Percentiles rank a stretch among this genome's conserved stretches.
Conservation (phyloP, 1,140 invertebrate species). For the Drosophila subpulchrella region DNA sequence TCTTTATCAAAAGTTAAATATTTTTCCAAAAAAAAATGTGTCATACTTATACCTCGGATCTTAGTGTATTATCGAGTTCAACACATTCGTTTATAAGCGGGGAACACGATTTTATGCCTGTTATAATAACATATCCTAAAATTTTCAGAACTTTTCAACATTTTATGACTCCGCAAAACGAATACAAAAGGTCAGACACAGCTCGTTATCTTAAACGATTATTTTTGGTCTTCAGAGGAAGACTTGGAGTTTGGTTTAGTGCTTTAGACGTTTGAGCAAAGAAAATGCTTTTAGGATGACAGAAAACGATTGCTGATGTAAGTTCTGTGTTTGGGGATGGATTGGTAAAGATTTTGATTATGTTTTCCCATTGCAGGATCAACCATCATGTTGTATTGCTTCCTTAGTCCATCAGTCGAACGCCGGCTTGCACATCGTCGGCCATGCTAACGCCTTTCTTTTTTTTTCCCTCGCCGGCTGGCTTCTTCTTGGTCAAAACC, state of each 20-base stretch:
- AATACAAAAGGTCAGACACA: slow-evolving; percentile 1
- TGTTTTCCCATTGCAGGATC: slow-evolving; percentile 26
- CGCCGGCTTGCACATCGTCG: slow-evolving; percentile 68
- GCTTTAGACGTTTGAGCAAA: slow-evolving; percentile 49
- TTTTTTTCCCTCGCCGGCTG: slow-evolving; percentile 58
- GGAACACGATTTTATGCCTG: too few species aligned
- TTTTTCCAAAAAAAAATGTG: too few species aligned
- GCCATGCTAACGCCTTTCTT: slow-evolving; percentile 74
- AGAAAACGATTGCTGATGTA: not conserved
- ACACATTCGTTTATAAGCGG: too few species aligned
- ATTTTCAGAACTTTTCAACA: not conserved
- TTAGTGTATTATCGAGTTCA: too few species aligned
- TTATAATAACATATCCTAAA: not conserved
- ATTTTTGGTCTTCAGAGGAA: slow-evolving; percentile 44
- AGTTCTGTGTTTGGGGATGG: not conserved
- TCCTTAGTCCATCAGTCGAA: slow-evolving; percentile 65
- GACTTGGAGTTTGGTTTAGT: slow-evolving; percentile 40
- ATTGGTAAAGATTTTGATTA: slow-evolving; percentile 47
- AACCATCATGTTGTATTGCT: slow-evolving; percentile 1
- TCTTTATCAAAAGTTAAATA: too few species aligned
- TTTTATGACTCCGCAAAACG: not conserved
- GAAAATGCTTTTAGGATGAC: slow-evolving; percentile 8
- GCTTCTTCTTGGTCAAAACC: slow-evolving; percentile 67
- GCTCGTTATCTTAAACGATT: slow-evolving; percentile 14
- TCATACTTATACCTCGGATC: too few species aligned